These are phyloP conservation scores for Polypedilum pembai DNA, from an alignment of 1,140 invertebrate genomes.

Conservation along the genomic window DNA sequence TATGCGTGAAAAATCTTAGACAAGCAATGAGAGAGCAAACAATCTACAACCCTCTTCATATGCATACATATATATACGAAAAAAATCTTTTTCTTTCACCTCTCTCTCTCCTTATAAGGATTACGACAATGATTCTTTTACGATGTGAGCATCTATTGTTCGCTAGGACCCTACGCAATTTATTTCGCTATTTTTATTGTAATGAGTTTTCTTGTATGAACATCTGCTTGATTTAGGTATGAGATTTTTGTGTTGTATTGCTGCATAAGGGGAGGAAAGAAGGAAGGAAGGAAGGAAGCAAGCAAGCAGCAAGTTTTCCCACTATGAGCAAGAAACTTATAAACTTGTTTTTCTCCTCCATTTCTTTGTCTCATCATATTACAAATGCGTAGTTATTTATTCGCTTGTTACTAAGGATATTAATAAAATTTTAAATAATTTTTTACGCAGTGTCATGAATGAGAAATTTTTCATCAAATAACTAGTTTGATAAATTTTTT, in stretches of 20 bases:
- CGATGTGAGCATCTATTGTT: slow-evolving; percentile 4
- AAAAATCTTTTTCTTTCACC: no score
- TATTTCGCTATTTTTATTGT: slow-evolving; percentile 26
- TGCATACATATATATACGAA: no score
- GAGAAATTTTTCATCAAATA: no score
- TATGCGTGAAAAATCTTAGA: slow-evolving; percentile 21
- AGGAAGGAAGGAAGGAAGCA: not conserved
- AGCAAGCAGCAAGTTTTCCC: slow-evolving; percentile 23
- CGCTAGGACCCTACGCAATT: slow-evolving; percentile 22
- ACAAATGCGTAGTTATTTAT: not conserved
- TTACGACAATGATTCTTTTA: slow-evolving; percentile 13
- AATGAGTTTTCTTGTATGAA: not conserved
- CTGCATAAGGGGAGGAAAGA: not conserved
- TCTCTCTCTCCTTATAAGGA: not conserved
- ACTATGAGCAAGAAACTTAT: not conserved
- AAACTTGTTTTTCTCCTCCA: slow-evolving; percentile 24
- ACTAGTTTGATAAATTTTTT: no score
- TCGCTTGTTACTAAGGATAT: not conserved
- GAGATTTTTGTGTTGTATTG: not conserved
- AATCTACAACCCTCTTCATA: not conserved
- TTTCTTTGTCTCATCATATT: slow-evolving; percentile 3
- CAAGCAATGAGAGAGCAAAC: not conserved
- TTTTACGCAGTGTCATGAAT: no score
- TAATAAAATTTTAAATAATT: no score
- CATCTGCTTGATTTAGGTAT: slow-evolving; percentile 1